Base-by-base conservation (phyloP, 2,888 invertebrate species). In the Carabus problematicus region DNA sequence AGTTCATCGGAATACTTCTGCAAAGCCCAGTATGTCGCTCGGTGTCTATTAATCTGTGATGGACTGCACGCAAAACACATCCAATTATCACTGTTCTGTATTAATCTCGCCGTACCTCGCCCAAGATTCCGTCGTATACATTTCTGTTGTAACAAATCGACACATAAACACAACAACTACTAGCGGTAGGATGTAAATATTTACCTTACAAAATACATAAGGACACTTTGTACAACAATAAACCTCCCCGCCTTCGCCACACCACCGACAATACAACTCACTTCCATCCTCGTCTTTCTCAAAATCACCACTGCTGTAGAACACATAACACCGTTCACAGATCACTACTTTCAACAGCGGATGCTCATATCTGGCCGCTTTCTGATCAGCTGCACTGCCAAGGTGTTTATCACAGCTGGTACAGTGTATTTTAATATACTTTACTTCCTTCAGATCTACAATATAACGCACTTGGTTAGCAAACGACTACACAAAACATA, bases 221-320 rank as follows among this genome's bases (percentile, higher is more conserved):
- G 89, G 87, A 72, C 93, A 93, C 71, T 87, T 86, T 1, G 92
- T 88, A 76, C 93, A 93, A 77, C 92, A 93, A 76, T 91, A 89
- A 0, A 93, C 90, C 80, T 81, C 79, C 0, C 82, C 82, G 40
- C 85, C 93, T 79, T 93, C 92, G 0, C 92, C 93, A 77, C 93
- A 93, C 93, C 92, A 93, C 59, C 92, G 86, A 75, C 93, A 93
- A 76, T 92, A 93, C 71, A 93, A 81, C 78, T 93, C 93, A 12
- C 92, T 92, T 19, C 91, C 91, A 82, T 93, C 93, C 79, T 92
- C 92, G 60, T 92, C 92, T 81, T 91, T 91, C 70, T 91, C 91
- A 79, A 93, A 93, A 75, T 90, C 91, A 4, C 92, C 92, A 78
- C 91, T 91, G 63, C 90, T 90, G 77, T 92, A 93, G 78, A 93